Base-by-base conservation (phyloP, 2,113 vertebrate species). In the Brachypodius melanocephalos region DNA sequence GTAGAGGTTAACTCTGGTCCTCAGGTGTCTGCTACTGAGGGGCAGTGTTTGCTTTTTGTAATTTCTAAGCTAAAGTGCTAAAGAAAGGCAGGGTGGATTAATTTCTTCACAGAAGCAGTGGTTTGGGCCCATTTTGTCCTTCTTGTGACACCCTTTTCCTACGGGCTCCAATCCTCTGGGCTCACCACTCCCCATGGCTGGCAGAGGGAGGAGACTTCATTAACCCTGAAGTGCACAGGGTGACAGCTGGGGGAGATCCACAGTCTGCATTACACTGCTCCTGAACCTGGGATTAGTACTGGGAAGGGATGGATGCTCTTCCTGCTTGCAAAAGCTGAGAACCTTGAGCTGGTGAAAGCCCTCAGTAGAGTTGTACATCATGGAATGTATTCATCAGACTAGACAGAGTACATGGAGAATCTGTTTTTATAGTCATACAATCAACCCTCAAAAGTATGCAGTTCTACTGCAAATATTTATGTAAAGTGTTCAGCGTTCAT, bases 131-230 rank as follows among this genome's bases (percentile, higher is more conserved):
- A 13, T 74, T 69, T 83, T 76, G 3, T 40, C 42, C 18, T 82
- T 43, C 32, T 54, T 79, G 36, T 43, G 21, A 9, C 22, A n/a
- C 1, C 1, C 14, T 59, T 80, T 22, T 57, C 14, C 40, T 31
- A 0, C 7, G 38, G 32, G 7, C 19, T 36, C 4, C n/a, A 65
- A 0, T 62, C 34, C 19, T 38, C 4, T 10, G 14, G 20, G 11
- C 1, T 90, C 29, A 57, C 5, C 15, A 17, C 20, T 66, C 45
- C 5, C 13, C 21, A 8, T 5, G 7, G 14, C 19, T 36, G 25
- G 19, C 25, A 36, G 51, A 76, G 62, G 63, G 42, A 48, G 10
- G 19, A 26, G n/a, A 46, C 14, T n/a, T n/a, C n/a, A n/a, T 55
- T 45, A 49, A 43, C 13, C 5, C 10, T 67, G 29, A 24, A 63